A percentile compares a stretch with the other conserved stretches of the same genome.
Conservation (phyloP, 2,797 vertebrate species). For the Merluccius polli region DNA sequence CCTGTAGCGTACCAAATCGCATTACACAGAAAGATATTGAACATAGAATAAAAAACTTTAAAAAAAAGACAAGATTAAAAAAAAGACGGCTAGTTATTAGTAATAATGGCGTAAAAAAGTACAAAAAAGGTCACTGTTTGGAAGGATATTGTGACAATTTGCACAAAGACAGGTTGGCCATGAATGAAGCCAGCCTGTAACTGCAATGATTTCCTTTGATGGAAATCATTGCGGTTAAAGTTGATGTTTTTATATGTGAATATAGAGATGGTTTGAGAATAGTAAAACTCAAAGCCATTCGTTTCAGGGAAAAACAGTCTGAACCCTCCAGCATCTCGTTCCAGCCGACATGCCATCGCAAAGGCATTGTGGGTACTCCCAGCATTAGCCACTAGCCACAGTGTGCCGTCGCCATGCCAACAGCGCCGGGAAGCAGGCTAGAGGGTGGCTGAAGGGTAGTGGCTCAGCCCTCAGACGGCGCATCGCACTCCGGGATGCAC, state of each 20-base stretch:
- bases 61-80: background rate
- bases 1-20: too few relatives aligned
- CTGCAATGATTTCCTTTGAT: background rate
- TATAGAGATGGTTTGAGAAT: too few relatives aligned
- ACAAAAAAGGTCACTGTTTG: conserved; percentile 25
- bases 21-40: too few relatives aligned
- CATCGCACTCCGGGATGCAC: conserved; percentile 18
- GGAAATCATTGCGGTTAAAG: too few relatives aligned
- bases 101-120: background rate
- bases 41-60: background rate
- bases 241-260: too few relatives aligned
- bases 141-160: conserved; percentile 21
- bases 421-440: background rate
- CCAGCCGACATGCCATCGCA: background rate
- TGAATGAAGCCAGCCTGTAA: conserved; percentile 50
- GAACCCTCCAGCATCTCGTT: background rate
- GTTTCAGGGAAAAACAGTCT: too few relatives aligned
- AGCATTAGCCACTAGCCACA: background rate
- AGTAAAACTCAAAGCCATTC: too few relatives aligned
- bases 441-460: conserved; percentile 40
- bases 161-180: background rate
- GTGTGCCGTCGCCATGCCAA: conserved; percentile 13
- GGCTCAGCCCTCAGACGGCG: conserved; percentile 13
- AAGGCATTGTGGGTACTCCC: conserved; percentile 24
- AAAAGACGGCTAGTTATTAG: background rate